Conservation (phyloP, 2,888 invertebrate genomes). For the Volucella inanis region DNA sequence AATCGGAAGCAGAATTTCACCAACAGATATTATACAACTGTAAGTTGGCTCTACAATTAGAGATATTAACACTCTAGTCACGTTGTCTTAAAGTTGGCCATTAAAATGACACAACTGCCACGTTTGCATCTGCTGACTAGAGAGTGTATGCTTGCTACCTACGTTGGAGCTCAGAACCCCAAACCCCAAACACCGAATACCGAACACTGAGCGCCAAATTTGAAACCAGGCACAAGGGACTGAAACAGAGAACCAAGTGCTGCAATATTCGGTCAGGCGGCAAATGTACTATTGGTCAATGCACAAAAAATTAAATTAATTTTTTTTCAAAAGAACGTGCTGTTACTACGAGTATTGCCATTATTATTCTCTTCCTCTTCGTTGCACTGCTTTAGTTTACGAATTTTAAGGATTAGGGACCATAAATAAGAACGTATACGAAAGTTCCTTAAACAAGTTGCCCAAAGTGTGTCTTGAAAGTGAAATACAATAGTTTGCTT, state of each 20-base stretch:
- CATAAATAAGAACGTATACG: background rate
- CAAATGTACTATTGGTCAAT: too few relatives aligned
- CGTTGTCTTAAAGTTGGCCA: constrained; percentile 71
- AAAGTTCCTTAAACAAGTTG: too few relatives aligned
- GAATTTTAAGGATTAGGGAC: constrained; percentile 14
- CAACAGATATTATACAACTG: constrained; percentile 44
- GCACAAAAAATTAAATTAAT: background rate
- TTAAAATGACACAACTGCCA: constrained; percentile 74
- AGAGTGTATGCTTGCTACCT: background rate
- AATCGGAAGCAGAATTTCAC: constrained; percentile 29
- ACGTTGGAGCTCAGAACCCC: constrained; percentile 7
- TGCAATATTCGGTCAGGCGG: too few relatives aligned
- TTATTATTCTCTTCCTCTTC: constrained; percentile 35
- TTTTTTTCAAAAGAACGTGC: constrained; percentile 41
- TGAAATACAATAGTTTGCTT: too few relatives aligned
- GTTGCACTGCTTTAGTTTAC: constrained; percentile 13
- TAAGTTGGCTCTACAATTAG: constrained; percentile 60
- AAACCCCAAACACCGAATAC: constrained; percentile 12
- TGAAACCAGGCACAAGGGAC: too few relatives aligned
- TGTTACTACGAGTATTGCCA: constrained; percentile 16
- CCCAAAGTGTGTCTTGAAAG: too few relatives aligned
- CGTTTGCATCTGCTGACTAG: constrained; percentile 70
- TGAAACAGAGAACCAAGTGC: too few relatives aligned
- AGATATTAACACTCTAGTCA: constrained; percentile 67
- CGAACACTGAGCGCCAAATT: background rate